Base-by-base conservation (phyloP, 2,888 invertebrate species). In the Scotopteryx bipunctaria region DNA sequence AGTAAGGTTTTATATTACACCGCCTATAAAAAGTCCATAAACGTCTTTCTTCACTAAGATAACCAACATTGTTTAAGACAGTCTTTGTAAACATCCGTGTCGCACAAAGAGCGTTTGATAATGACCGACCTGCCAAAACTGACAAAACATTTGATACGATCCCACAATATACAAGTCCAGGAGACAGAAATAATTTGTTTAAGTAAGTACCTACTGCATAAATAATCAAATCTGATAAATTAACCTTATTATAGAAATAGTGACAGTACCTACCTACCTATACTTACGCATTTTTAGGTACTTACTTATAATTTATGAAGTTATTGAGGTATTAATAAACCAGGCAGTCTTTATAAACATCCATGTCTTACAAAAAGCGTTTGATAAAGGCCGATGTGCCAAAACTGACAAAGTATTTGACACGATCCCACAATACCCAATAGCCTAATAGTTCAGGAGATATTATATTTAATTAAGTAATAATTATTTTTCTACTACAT, bases 81-180 rank as follows among this genome's bases (percentile, higher is more conserved):
- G 25, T 44, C 41, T 49, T 51, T 43, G 48, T 50, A 54, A 57
- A 57, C 55, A 57, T 57, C 57, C 59, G 59, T 1, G 43, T 54
- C 48, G 51, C 38, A 61, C 55, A 57, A 44, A 40, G 52, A 55
- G 46, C 37, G 46, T 51, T 58, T 51, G 54, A 33, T 48, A 55
- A 54, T 48, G 53, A 51, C 41, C 54, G 51, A 58, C 51, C 54
- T 56, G 54, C 60, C 54, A 54, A 60, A 61, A 56, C 54, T 43
- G 53, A 41, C 53, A 55, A 55, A 47, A 46, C 47, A 37, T 43
- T 62, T 48, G 55, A 55, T 52, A 48, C 35, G 45, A 57, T 35
- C 44, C 6, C n/a, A 25, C 6, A 19, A 31, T 11, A 27, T 11
- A 1, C 9, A 16, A n/a, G n/a, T n/a, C n/a, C n/a, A n/a, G n/a